Evolutionary conservation across 2,888 invertebrate genomes (phyloP).

Genomic region (Orthonevra nobilis): DNA sequence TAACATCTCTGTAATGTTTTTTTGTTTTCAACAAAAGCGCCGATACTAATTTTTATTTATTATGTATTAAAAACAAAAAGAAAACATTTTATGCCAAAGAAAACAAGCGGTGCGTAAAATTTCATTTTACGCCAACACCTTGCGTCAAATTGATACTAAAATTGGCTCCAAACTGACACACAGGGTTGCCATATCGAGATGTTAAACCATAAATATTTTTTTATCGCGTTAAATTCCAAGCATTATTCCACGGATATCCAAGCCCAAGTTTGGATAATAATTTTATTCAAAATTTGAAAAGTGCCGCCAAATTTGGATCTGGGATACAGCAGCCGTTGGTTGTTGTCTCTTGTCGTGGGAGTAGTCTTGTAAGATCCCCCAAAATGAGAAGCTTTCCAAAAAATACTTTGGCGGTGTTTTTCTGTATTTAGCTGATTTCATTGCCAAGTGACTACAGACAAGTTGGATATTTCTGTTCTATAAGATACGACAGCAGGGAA

Average conservation of each 20-base stretch:
- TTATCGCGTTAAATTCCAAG: slow-evolving; percentile 32
- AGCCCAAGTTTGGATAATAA: slow-evolving; percentile 1
- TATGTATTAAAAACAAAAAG: no score
- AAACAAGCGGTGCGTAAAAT: not conserved
- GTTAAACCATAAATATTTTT: no score
- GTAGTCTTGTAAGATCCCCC: no score
- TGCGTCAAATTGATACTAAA: not conserved
- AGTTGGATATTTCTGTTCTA: slow-evolving; percentile 42
- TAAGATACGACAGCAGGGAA: slow-evolving; percentile 39
- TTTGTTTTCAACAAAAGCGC: no score
- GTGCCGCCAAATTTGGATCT: slow-evolving; percentile 48
- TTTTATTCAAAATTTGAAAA: slow-evolving; percentile 42
- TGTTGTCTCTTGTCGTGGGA: not conserved
- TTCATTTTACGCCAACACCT: slow-evolving; percentile 20
- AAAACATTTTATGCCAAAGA: not conserved
- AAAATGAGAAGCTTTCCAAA: no score
- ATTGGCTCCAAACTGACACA: not conserved
- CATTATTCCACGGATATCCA: slow-evolving; percentile 8
- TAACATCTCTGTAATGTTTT: slow-evolving; percentile 24
- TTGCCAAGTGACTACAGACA: no score
- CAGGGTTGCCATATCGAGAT: slow-evolving; percentile 3
- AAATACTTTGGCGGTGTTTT: no score
- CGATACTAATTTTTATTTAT: no score
- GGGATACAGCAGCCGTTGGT: no score
- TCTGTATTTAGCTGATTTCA: no score